Percentiles rank a stretch among this genome's conserved stretches.
Evolutionary conservation across 2,113 vertebrate species (phyloP).

Genomic region (Calidris pygmaea): DNA sequence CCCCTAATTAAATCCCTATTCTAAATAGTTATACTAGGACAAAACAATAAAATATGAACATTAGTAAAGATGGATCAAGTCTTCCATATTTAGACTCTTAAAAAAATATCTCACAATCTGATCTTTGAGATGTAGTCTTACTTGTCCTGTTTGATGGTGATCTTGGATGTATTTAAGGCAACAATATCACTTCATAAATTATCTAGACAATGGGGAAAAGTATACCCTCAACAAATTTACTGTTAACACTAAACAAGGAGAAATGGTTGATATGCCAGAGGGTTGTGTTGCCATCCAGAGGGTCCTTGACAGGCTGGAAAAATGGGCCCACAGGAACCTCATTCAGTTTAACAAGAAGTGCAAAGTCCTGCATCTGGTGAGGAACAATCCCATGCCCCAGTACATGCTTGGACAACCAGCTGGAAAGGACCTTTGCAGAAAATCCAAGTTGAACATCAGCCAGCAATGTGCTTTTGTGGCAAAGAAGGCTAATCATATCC

Average conservation of each 20-base stretch:
- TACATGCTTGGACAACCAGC: background rate
- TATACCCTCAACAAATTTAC: background rate
- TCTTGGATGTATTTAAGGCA: background rate
- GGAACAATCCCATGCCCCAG: background rate
- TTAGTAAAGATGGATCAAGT: background rate
- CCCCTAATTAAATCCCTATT: background rate
- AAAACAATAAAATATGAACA: background rate
- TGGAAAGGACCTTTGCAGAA: background rate
- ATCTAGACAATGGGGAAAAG: background rate
- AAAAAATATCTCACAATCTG: background rate
- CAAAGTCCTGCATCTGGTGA: background rate
- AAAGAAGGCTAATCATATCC: background rate
- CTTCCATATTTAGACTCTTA: background rate
- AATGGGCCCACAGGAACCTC: background rate
- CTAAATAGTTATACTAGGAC: background rate
- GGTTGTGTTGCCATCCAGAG: background rate
- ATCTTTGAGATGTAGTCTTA: background rate
- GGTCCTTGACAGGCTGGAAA: background rate
- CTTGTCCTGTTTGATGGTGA: background rate
- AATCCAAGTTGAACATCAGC: background rate
- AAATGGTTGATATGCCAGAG: background rate
- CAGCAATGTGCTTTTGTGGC: background rate
- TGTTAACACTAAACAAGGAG: background rate
- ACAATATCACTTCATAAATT: background rate
- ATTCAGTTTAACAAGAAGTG: background rate